Conservation (phyloP, 2,113 vertebrate species). For the Galbula dea region DNA sequence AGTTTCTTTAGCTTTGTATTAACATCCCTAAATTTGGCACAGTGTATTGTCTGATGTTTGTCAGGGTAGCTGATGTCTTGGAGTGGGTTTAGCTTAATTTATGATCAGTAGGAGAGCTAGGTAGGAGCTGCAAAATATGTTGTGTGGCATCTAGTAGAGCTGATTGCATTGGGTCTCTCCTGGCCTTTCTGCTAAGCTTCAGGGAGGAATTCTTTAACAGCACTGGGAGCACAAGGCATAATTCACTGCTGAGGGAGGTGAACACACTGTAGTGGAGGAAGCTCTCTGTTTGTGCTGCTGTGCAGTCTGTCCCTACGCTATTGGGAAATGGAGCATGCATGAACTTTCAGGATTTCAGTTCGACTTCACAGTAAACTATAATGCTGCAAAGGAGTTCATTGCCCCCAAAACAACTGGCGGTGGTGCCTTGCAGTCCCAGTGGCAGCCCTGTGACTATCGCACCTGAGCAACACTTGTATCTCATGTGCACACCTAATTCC, state of each 20-base stretch:
- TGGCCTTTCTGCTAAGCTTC: not conserved
- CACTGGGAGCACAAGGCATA: not conserved
- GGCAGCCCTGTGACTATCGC: not conserved
- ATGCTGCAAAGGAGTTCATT: not conserved
- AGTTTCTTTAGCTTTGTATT: not conserved
- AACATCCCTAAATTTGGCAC: not conserved
- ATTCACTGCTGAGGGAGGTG: not conserved
- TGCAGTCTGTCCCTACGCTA: not conserved
- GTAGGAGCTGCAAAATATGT: not conserved
- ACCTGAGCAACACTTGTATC: not conserved
- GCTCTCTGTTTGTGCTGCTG: not conserved
- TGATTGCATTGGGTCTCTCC: not conserved
- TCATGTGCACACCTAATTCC: not conserved
- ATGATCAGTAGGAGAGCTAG: not conserved
- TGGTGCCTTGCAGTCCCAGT: not conserved
- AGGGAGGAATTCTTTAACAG: not conserved
- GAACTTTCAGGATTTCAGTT: not conserved
- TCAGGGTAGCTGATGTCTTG: not conserved
- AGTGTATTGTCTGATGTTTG: not conserved
- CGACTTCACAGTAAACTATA: not conserved
- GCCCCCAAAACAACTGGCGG: not conserved
- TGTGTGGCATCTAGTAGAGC: not conserved
- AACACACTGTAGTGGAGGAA: not conserved
- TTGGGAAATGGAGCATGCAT: not conserved
- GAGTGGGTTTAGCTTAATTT: not conserved